These are phyloP conservation scores for Acromyrmex charruanus DNA, from an alignment of 1,140 invertebrate genomes.

Conservation along the genomic window DNA sequence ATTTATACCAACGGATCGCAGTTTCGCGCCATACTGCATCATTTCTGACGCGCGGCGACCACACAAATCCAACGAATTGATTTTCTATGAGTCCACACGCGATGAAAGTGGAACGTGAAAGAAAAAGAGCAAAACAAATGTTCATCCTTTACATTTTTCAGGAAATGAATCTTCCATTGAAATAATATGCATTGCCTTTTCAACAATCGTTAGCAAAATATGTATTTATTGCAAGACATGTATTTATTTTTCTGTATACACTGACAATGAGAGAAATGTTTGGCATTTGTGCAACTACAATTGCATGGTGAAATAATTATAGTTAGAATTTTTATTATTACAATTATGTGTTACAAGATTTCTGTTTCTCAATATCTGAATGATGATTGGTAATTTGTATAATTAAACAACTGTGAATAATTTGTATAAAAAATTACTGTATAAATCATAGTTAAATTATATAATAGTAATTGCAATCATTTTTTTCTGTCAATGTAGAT, in stretches of 20 bases:
- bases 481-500: not conserved
- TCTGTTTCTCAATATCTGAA: no score
- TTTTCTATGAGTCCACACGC: conserved; percentile 37
- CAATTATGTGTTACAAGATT: no score
- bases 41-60: conserved; percentile 61
- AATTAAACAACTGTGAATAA: no score
- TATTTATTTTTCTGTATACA: not conserved
- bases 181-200: not conserved
- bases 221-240: not conserved
- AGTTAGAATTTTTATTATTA: no score
- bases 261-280: no score
- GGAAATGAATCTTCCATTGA: conserved; percentile 4
- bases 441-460: no score
- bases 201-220: not conserved
- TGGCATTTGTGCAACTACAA: no score
- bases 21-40: conserved; percentile 63
- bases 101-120: conserved; percentile 30
- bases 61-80: conserved; percentile 67
- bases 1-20: conserved; percentile 56
- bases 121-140: not conserved
- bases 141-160: not conserved
- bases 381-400: no score
- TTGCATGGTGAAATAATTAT: no score
- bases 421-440: no score
- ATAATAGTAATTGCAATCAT: no score